Evolutionary conservation across 2,113 vertebrate species (phyloP).

Genomic region (Xenopus laevis): DNA sequence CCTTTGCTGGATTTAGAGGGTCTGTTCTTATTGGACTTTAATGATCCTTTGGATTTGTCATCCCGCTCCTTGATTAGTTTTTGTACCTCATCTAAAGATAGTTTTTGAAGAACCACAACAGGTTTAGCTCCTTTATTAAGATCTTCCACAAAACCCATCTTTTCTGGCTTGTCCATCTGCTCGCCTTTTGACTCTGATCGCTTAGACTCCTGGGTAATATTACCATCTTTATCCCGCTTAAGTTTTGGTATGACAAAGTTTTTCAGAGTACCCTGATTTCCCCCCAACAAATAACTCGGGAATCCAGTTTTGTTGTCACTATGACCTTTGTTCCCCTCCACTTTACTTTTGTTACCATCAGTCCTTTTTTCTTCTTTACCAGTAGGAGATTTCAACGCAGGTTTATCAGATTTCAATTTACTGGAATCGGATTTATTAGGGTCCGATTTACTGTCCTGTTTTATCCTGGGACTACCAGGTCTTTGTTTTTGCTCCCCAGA

Average conservation of each 20-base stretch:
- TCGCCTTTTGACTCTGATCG: constrained; percentile 74
- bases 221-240: constrained; percentile 82
- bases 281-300: constrained; percentile 87
- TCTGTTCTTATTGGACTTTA: constrained; percentile 86
- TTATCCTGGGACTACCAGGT: constrained; percentile 76
- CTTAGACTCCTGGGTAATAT: constrained; percentile 69
- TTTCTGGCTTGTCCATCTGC: constrained; percentile 82
- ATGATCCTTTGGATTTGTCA: constrained; percentile 74
- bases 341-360: constrained; percentile 73
- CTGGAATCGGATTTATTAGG: constrained; percentile 63
- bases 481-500: constrained; percentile 74
- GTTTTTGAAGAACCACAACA: constrained; percentile 92
- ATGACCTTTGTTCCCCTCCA: constrained; percentile 75
- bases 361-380: constrained; percentile 72
- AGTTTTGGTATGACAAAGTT: constrained; percentile 98
- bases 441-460: constrained; percentile 75
- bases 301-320: constrained; percentile 82
- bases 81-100: constrained; percentile 91
- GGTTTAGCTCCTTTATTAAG: constrained; percentile 92
- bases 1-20: constrained; percentile 85
- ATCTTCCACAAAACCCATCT: constrained; percentile 85
- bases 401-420: constrained; percentile 70
- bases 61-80: constrained; percentile 91
- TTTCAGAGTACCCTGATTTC: constrained; percentile 83
- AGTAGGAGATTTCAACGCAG: constrained; percentile 67